phyloP scores from a whole-genome alignment of 2,888 invertebrate genomes.

The Dynastes tityus region DNA sequence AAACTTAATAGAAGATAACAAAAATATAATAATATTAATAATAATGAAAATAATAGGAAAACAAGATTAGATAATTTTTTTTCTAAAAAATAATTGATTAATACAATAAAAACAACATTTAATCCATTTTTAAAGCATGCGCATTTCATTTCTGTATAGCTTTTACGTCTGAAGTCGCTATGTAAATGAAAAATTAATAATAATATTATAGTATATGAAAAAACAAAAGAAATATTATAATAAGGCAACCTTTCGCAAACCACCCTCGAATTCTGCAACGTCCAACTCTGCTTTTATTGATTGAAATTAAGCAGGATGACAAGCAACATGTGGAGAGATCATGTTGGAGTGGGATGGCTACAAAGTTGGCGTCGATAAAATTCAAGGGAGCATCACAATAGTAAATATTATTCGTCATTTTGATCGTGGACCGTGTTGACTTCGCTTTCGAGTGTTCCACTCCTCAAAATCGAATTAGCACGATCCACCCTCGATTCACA shows the following conservation, averaged over 20 bases:
- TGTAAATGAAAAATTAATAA: slow-evolving; percentile 43
- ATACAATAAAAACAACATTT: slow-evolving; percentile 20
- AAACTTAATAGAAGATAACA: slow-evolving; percentile 2
- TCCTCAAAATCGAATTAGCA: slow-evolving; percentile 23
- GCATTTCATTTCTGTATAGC: slow-evolving; percentile 15
- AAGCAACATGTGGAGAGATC: slow-evolving; percentile 50
- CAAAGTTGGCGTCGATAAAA: slow-evolving; percentile 26
- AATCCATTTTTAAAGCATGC: slow-evolving; percentile 18
- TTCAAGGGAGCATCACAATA: slow-evolving; percentile 51
- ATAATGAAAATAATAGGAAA: slow-evolving; percentile 15
- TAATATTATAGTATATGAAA: slow-evolving; percentile 41
- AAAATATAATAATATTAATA: slow-evolving; percentile 13
- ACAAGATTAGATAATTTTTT: neutral
- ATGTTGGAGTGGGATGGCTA: neutral
- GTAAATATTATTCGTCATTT: slow-evolving; percentile 30
- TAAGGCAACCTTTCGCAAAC: slow-evolving; percentile 53
- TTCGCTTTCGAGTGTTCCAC: slow-evolving; percentile 48
- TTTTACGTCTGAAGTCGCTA: slow-evolving; percentile 46
- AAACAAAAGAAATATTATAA: slow-evolving; percentile 44
- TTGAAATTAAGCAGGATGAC: neutral
- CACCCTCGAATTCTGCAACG: slow-evolving; percentile 41
- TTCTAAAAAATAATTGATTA: slow-evolving; percentile 21
- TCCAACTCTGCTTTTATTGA: neutral
- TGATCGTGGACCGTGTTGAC: neutral
- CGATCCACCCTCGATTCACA: slow-evolving; percentile 29